Base-by-base conservation (phyloP, 2,797 vertebrate genomes). In the Enteromius fasciolatus region DNA sequence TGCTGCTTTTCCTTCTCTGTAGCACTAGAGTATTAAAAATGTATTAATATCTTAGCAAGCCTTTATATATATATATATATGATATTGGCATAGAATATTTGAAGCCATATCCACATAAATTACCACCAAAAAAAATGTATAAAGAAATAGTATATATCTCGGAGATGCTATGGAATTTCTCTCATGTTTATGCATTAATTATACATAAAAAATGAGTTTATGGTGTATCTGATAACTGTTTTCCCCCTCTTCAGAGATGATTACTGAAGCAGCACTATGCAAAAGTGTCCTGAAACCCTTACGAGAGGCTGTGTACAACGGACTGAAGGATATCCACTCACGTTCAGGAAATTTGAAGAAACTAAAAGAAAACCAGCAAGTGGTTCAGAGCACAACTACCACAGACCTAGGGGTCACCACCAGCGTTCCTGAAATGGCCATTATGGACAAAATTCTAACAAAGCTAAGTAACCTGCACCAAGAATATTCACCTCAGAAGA, bases 281-380 rank as follows among this genome's bases (percentile, higher is more conserved):
- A 99, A 99, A 87, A 96, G 96, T 52, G 96, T 99, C 4, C 92
- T 99, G 91, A 99, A 99, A 91, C 97, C 98, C 3, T 90, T 99
- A 80, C 95, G 95, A 77, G 94, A 96, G 52, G 90, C 96, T 1
- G 94, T 99, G 86, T 94, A 98, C 90, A 89, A 90, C 7, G 93
- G 94, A 75, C 92, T 99, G 84, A 94, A 90, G 78, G 96, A 96
- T 85, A 95, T 99, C 84, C 96, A 97, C 88, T 91, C 18, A 33
- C 91, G 90, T 77, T 90, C 95, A 0, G 91, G 93, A 87, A 94
- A 93, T 4, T 89, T 97, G 78, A 94, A 95, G 84, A 95, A 95
- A 61, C 94, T 99, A 76, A 94, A 93, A 64, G 96, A 97, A 78
- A 98, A 99, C 90, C 98, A 98, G 68, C 89, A 91, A 87, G 93